Evolutionary conservation across 2,888 invertebrate genomes (phyloP), one percentile per base, ranked within the genome.

Genomic region (Lagria hirta): DNA sequence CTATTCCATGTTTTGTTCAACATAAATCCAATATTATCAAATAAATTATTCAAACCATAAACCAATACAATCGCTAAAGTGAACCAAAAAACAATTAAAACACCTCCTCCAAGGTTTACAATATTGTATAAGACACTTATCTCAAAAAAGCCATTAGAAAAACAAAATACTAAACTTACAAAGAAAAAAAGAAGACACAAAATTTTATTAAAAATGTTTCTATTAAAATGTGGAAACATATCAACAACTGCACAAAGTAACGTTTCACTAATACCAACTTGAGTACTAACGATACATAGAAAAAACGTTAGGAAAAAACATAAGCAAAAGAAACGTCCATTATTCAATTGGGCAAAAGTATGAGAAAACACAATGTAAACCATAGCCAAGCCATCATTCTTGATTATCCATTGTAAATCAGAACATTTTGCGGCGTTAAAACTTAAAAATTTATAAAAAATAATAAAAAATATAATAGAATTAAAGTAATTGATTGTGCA

Each of bases 221-320:
- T 29, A 36, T 5, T 45, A 34, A 21, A 14, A 29, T 14, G 27
- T 32, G 8, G 22, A 10, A 49, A 41, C 14, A 37, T 37, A 10
- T 49, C 49, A 13, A 29, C 45, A 8, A 49, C 8, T 3, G 26
- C 42, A 2, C 42, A 24, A 37, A 45, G 28, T 18, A 42, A 34
- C 5, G 42, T 34, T 21, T 42, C 37, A 26, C 34, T 12, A 3
- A 45, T 1, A 8, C 33, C 45, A 21, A 49, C 30, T 30, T 49
- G 49, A 6, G 49, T 49, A 13, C 49, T 42, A 29, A 49, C 22
- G 22, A 41, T 11, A 6, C 45, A 34, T 5, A 22, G 38, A 28
- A 49, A 49, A 3, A 49, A 10, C 49, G 45, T 42, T 13, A 45
- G 24, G 17, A 49, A 49, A 18, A 49, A 48, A 12, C 23, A 6